phyloP scores from a whole-genome alignment of 2,797 vertebrate species.

The Coregonus suidteri region DNA sequence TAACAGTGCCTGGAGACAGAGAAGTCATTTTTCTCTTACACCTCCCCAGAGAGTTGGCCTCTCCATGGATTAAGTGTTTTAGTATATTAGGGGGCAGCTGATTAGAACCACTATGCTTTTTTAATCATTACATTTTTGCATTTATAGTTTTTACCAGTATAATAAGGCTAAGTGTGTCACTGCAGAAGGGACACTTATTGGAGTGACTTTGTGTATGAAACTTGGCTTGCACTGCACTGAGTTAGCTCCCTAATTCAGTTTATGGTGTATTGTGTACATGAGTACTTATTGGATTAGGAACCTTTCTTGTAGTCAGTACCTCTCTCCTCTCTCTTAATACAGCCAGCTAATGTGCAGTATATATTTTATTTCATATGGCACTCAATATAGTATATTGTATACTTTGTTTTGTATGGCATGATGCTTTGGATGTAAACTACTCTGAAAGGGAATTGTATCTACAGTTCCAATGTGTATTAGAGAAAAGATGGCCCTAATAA shows the following conservation, averaged over 20 bases:
- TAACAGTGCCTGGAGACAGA: slow-evolving; percentile 85
- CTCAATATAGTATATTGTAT: not conserved
- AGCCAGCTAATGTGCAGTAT: too few species aligned
- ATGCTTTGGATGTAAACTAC: not conserved
- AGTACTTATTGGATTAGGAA: not conserved
- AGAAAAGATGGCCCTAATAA: not conserved
- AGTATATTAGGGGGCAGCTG: slow-evolving; percentile 84
- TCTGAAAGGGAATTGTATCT: not conserved
- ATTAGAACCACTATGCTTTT: slow-evolving; percentile 83
- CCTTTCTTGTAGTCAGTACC: too few species aligned
- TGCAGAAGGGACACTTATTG: slow-evolving; percentile 60
- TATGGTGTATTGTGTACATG: slow-evolving; percentile 36
- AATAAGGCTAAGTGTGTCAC: slow-evolving; percentile 81
- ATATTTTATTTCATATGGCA: not conserved
- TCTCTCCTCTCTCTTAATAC: too few species aligned
- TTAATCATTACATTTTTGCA: slow-evolving; percentile 80
- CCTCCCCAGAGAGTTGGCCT: slow-evolving; percentile 80
- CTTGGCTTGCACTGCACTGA: slow-evolving; percentile 32
- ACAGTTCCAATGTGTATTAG: not conserved
- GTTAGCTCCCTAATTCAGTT: slow-evolving; percentile 49
- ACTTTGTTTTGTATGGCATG: not conserved
- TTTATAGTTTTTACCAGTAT: slow-evolving; percentile 76
- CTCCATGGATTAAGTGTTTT: slow-evolving; percentile 85
- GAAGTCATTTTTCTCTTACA: slow-evolving; percentile 84
- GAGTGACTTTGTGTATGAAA: slow-evolving; percentile 74